Evolutionary conservation across 2,888 invertebrate genomes (phyloP), one percentile per base, ranked within the genome.

Genomic region (Artemia sinica): DNA sequence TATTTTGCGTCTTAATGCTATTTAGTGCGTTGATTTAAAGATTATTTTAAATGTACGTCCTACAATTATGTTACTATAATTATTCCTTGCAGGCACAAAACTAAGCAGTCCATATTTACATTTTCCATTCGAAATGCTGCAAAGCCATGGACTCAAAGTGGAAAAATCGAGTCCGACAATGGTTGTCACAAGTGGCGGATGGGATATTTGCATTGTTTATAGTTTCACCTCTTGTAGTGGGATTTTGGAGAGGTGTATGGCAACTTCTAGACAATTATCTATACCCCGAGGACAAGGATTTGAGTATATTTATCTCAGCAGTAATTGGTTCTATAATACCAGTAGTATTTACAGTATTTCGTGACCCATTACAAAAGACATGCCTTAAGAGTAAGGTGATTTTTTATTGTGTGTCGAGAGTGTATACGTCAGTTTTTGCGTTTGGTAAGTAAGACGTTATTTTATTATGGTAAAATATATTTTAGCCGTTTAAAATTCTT

Each of bases 191-290:
- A 58, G 41, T 68, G 41, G 66, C 28, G 72, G 91, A 91, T 78
- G 82, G 83, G 51, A 75, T 86, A 28, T 82, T 91, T 77, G 86
- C 89, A 68, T 83, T 86, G 72, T 75, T 83, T 12, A 81, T 91
- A 51, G 85, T 89, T 18, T 86, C 88, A 2, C 90, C 91, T 12
- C 84, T 86, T 69, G 89, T 91, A 67, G 88, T 91, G 70, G 84
- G 86, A 72, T 90, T 89, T 78, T 91, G 91, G 91, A 83, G 91
- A 72, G 88, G 89, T 72, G 87, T 88, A 66, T 91, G 91, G 90
- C 76, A 75, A 50, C 81, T 91, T 68, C 85, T 88, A 81, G 87
- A 85, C 75, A 76, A 84, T 68, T 85, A 70, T 70, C 69, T 74
- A n/a, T 70, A 72, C 65, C 73, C 73, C 41, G 66, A 69, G 10